phyloP scores from a whole-genome alignment of 2,888 invertebrate genomes.

The Drosophila mimetica region DNA sequence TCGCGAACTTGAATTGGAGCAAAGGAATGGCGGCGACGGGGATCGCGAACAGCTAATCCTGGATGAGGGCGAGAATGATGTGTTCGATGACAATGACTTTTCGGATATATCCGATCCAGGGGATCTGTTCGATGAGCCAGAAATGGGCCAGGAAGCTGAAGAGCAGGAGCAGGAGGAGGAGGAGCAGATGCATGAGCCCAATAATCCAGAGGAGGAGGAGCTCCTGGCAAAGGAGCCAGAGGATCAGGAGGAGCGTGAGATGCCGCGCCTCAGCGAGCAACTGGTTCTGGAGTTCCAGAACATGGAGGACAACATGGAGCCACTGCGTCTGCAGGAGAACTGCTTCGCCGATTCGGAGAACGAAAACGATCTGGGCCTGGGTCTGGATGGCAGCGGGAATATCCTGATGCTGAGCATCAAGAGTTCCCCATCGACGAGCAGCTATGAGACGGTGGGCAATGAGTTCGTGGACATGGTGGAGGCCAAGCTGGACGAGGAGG shows the following conservation, averaged over 20 bases:
- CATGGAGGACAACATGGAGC: slow-evolving; percentile 72
- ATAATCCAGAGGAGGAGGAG: slow-evolving; percentile 42
- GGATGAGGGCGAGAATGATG: slow-evolving; percentile 86
- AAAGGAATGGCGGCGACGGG: slow-evolving; percentile 67
- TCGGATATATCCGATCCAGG: slow-evolving; percentile 41
- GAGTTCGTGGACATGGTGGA: slow-evolving; percentile 82
- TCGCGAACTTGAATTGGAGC: slow-evolving; percentile 13
- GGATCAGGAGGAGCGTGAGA: slow-evolving; percentile 41
- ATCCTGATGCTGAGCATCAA: slow-evolving; percentile 77
- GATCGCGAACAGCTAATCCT: slow-evolving; percentile 75
- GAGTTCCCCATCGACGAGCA: slow-evolving; percentile 84
- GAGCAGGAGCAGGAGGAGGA: slow-evolving; percentile 37
- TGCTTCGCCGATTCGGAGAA: slow-evolving; percentile 77
- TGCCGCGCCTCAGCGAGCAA: slow-evolving; percentile 56
- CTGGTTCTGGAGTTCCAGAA: slow-evolving; percentile 75
- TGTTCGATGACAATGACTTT: slow-evolving; percentile 84
- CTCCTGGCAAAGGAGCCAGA: slow-evolving; percentile 9
- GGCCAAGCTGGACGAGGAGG: slow-evolving; percentile 46
- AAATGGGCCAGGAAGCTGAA: slow-evolving; percentile 83
- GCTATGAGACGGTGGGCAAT: slow-evolving; percentile 84
- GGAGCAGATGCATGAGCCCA: no score
- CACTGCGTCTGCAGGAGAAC: slow-evolving; percentile 76
- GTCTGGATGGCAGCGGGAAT: slow-evolving; percentile 60
- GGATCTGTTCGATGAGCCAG: slow-evolving; percentile 85
- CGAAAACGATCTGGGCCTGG: slow-evolving; percentile 63